Evolutionary conservation across 2,797 vertebrate species (phyloP), one percentile per base, ranked within the genome.

Genomic region (Aldrovandia affinis): DNA sequence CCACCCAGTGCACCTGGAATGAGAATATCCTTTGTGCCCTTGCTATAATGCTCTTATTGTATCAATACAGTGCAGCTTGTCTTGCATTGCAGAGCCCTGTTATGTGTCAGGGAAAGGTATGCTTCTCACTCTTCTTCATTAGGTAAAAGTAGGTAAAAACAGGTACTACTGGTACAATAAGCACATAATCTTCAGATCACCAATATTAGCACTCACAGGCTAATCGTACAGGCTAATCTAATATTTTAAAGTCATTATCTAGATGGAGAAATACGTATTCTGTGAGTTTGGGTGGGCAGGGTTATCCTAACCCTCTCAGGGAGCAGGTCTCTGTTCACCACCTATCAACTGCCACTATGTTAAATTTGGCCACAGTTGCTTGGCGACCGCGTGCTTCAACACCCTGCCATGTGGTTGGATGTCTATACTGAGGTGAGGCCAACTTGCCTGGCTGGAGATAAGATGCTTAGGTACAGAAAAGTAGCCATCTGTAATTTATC

Each of bases 401-500:
- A 91, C 89, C 87, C 89, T 91, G 89, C 88, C 89, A 86, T 80
- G 87, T 85, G 86, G 88, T 89, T 94, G 93, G 91, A 88, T 92
- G 90, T 95, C 94, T 86, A 92, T 92, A 90, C 78, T 68, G 84
- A 94, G 91, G 90, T 92, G 90, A 92, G 92, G 91, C 89, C 92
- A 92, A 90, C 92, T 94, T 92, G 84, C 89, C 84, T 86, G 91
- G 88, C 89, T 86, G 82, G 84, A 87, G 94, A 95, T 94, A 95
- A 96, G 93, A 55, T 89, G 80, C 86, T 91, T 85, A 91, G 85
- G 90, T 89, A 68, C 87, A 88, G 87, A 92, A 89, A 89, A 89
- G 89, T 91, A 88, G 88, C 92, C 92, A 85, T 88, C 93, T 96
- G 89, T 96, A 96, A 97, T 96, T 96, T 96, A 95, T 96, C 93